Percentiles rank a stretch among this genome's conserved stretches.
Conservation (phyloP, 2,113 vertebrate genomes). For the Typhlomys cinereus region DNA sequence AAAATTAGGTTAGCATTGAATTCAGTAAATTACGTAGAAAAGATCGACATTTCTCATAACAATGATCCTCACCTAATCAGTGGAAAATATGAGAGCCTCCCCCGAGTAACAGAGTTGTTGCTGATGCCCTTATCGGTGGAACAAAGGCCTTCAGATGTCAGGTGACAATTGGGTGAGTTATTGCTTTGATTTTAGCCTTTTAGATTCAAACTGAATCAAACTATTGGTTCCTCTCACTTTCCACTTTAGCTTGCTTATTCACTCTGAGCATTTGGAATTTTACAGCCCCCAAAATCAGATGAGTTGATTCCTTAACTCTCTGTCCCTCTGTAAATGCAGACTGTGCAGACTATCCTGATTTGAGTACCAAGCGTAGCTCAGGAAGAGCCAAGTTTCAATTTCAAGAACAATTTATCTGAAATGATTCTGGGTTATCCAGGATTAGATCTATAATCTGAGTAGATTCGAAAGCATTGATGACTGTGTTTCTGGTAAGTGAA, state of each 20-base stretch:
- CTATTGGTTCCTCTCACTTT: background rate
- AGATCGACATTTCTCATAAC: background rate
- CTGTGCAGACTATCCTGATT: background rate
- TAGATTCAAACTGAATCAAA: background rate
- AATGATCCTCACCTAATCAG: background rate
- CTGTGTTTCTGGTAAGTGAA: background rate
- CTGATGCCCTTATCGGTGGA: background rate
- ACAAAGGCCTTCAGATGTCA: background rate
- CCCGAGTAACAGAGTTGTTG: background rate
- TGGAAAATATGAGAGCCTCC: background rate
- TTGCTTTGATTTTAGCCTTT: background rate
- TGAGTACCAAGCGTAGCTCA: background rate
- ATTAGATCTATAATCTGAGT: background rate
- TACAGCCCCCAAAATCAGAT: background rate
- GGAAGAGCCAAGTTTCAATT: background rate
- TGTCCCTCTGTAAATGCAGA: background rate
- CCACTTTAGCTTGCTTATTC: background rate
- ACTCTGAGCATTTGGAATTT: background rate
- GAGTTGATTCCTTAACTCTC: background rate
- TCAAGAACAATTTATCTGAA: background rate
- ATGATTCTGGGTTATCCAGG: background rate
- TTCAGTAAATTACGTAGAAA: background rate
- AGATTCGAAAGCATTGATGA: background rate
- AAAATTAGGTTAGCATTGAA: constrained; percentile 1
- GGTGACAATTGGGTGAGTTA: background rate